Conservation (phyloP, 2,797 vertebrate genomes). For the Protonibea diacanthus region DNA sequence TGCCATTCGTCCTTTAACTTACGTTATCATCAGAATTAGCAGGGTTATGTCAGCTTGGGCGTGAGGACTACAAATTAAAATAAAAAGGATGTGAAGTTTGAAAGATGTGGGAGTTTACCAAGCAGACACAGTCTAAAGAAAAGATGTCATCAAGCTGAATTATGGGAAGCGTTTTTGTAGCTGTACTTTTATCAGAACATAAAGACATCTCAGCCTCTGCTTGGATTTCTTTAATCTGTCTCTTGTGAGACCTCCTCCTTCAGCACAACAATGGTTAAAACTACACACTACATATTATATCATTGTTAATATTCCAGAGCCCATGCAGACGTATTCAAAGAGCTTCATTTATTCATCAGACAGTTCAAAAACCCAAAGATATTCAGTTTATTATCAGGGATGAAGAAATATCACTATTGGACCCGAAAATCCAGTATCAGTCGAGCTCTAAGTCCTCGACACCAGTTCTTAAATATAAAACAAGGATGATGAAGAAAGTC, state of each 20-base stretch:
- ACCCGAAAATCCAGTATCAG: not conserved
- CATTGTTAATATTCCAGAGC: not conserved
- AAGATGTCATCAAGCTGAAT: not conserved
- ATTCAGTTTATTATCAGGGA: not conserved
- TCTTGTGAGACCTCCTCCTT: too few relatives aligned
- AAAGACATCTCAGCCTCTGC: not conserved
- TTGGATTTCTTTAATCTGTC: not conserved
- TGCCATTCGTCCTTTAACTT: too few relatives aligned
- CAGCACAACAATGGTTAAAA: too few relatives aligned
- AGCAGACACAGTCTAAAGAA: not conserved
- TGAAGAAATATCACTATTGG: not conserved
- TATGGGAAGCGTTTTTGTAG: not conserved
- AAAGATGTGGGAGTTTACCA: not conserved
- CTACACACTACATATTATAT: too few relatives aligned
- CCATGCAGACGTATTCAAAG: not conserved
- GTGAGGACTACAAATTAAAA: not conserved
- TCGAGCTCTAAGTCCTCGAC: too few relatives aligned
- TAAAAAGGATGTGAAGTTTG: not conserved
- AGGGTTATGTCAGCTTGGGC: not conserved
- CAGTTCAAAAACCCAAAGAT: not conserved
- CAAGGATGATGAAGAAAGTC: not conserved
- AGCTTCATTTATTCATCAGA: not conserved
- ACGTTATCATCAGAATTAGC: not conserved
- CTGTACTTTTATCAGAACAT: too few relatives aligned
- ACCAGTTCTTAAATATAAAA: not conserved